Evolutionary conservation across 2,797 vertebrate species (phyloP).

Genomic region (Peromyscus nudipes): DNA sequence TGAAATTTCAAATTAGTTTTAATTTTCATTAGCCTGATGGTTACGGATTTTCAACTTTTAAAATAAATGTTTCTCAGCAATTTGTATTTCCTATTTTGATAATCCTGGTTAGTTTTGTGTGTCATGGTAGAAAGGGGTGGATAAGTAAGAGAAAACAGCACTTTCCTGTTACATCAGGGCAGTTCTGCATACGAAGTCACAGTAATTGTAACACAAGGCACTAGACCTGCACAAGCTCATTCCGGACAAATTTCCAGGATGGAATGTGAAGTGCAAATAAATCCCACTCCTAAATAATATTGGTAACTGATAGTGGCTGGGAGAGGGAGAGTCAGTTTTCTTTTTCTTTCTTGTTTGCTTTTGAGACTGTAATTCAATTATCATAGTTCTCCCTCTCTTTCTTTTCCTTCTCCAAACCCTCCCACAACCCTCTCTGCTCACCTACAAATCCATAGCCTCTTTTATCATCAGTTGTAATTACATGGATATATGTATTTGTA

Average conservation of each 20-base stretch:
- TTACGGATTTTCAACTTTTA: neutral
- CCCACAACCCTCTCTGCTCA: neutral
- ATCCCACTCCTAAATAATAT: neutral
- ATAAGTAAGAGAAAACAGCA: neutral
- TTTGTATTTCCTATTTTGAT: neutral
- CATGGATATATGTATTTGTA: neutral
- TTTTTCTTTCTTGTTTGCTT: neutral
- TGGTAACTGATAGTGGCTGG: neutral
- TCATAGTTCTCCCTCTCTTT: neutral
- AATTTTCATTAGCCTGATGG: neutral
- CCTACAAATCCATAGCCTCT: neutral
- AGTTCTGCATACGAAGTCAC: neutral
- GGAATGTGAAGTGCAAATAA: neutral
- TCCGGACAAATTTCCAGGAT: neutral
- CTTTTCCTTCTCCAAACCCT: neutral
- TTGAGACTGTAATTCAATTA: neutral
- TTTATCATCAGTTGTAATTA: neutral
- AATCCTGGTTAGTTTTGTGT: neutral
- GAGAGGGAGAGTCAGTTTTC: neutral
- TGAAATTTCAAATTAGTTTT: neutral
- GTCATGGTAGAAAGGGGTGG: neutral
- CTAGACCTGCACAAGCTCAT: neutral
- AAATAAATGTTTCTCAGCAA: neutral
- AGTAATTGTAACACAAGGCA: neutral
- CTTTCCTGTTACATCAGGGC: neutral